Percentiles rank a stretch among this genome's conserved stretches.
Conservation (phyloP, 2,113 vertebrate species). For the Mormoops blainvillei region DNA sequence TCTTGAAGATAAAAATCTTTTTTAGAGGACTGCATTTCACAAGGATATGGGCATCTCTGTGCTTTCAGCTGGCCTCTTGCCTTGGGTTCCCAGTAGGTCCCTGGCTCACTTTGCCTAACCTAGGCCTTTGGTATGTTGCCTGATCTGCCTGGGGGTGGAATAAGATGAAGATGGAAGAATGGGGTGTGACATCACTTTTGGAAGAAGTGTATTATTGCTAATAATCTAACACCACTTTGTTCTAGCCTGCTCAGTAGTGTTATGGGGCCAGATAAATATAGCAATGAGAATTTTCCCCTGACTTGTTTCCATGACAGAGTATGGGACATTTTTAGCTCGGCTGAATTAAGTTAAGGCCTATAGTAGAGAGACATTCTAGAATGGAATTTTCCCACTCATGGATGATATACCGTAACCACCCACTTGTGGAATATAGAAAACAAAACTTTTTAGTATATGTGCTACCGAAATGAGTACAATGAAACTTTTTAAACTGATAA, state of each 20-base stretch:
- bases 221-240: slow-evolving; percentile 37
- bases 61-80: neutral
- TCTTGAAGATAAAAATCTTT: slow-evolving; percentile 29
- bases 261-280: slow-evolving; percentile 60
- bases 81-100: neutral
- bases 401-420: neutral
- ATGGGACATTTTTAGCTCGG: slow-evolving; percentile 66
- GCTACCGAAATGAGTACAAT: neutral
- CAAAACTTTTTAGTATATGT: slow-evolving; percentile 6
- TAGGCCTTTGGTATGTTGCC: neutral
- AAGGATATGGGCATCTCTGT: neutral
- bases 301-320: slow-evolving; percentile 58
- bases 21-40: neutral
- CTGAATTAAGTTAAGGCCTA: slow-evolving; percentile 57
- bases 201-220: slow-evolving; percentile 43
- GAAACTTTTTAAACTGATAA: slow-evolving; percentile 15
- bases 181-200: slow-evolving; percentile 47
- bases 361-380: slow-evolving; percentile 55
- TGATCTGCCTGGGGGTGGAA: neutral
- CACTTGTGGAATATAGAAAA: slow-evolving; percentile 56
- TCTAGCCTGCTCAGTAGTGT: slow-evolving; percentile 40
- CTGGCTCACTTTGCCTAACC: neutral
- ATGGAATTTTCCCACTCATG: slow-evolving; percentile 65
- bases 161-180: neutral
- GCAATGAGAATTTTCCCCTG: slow-evolving; percentile 47